Evolutionary conservation across 2,888 invertebrate species (phyloP).

Genomic region (Zygothrica quintamaculata): DNA sequence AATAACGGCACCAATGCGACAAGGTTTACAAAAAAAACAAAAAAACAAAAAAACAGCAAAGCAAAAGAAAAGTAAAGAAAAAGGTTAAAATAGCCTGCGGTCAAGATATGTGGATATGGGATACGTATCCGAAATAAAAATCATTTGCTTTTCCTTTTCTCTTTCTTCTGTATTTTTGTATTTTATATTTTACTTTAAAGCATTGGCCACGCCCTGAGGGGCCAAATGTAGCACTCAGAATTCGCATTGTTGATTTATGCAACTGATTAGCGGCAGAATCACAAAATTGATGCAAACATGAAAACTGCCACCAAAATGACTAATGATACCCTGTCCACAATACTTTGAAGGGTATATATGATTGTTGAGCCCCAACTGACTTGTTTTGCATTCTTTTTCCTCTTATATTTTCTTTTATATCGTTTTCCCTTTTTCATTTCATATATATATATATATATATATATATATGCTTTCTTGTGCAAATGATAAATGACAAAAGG

Average conservation of each 20-base stretch:
- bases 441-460: slow-evolving; percentile 15
- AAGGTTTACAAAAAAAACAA: background rate
- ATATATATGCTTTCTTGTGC: slow-evolving; percentile 28
- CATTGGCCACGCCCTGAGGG: slow-evolving; percentile 26
- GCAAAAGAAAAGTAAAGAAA: slow-evolving; percentile 50
- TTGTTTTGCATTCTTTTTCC: slow-evolving; percentile 44
- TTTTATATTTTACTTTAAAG: slow-evolving; percentile 38
- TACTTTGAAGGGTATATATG: slow-evolving; percentile 44
- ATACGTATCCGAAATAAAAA: slow-evolving; percentile 32
- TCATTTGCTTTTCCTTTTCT: slow-evolving; percentile 40
- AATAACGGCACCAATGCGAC: slow-evolving; percentile 48
- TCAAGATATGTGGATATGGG: slow-evolving; percentile 43
- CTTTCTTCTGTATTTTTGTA: too few relatives aligned
- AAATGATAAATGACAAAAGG: slow-evolving; percentile 69
- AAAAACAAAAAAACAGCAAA: too few relatives aligned
- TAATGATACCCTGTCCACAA: slow-evolving; percentile 57
- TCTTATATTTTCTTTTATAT: slow-evolving; percentile 18
- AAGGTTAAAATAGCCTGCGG: slow-evolving; percentile 60
- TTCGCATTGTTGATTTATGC: slow-evolving; percentile 73
- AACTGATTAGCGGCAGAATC: slow-evolving; percentile 72
- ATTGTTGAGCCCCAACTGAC: slow-evolving; percentile 45
- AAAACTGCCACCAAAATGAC: slow-evolving; percentile 68
- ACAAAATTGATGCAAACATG: slow-evolving; percentile 66
- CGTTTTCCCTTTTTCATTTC: slow-evolving; percentile 11
- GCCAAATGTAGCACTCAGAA: background rate